Evolutionary conservation across 2,113 vertebrate species (phyloP).

Genomic region (Kryptolebias marmoratus): DNA sequence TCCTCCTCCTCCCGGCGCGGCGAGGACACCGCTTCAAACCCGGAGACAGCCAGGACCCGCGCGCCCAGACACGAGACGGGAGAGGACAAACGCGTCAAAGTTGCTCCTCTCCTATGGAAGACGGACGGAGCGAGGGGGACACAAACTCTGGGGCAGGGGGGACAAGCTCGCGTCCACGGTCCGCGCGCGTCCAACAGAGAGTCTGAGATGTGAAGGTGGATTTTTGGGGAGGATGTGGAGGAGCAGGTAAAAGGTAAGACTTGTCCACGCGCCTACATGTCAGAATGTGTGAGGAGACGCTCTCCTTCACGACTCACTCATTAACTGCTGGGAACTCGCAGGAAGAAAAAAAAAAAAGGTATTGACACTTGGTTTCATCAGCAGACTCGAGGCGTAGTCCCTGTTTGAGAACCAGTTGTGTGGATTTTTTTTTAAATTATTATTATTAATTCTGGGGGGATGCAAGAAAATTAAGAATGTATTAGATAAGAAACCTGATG

Average conservation of each 20-base stretch:
- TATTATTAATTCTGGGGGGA: too few species aligned
- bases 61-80: not conserved
- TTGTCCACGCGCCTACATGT: not conserved
- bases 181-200: conserved; percentile 33
- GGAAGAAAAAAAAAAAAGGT: not conserved
- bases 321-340: conserved; percentile 42
- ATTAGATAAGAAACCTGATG: conserved; percentile 20
- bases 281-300: not conserved
- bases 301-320: conserved; percentile 19
- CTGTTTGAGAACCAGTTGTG: conserved; percentile 18
- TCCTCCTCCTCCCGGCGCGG: conserved; percentile 14
- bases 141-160: conserved; percentile 52
- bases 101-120: conserved; percentile 25
- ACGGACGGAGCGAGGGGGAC: conserved; percentile 25
- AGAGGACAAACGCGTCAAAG: not conserved
- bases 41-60: conserved; percentile 53
- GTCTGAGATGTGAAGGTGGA: conserved; percentile 70
- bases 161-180: conserved; percentile 48
- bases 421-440: not conserved
- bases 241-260: conserved; percentile 75
- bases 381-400: conserved; percentile 52
- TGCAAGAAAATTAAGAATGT: not conserved
- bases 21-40: conserved; percentile 47
- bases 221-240: conserved; percentile 56
- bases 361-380: conserved; percentile 69